These are phyloP conservation scores for Eristalinus aeneus DNA, from an alignment of 2,888 invertebrate genomes.

Conservation along the genomic window DNA sequence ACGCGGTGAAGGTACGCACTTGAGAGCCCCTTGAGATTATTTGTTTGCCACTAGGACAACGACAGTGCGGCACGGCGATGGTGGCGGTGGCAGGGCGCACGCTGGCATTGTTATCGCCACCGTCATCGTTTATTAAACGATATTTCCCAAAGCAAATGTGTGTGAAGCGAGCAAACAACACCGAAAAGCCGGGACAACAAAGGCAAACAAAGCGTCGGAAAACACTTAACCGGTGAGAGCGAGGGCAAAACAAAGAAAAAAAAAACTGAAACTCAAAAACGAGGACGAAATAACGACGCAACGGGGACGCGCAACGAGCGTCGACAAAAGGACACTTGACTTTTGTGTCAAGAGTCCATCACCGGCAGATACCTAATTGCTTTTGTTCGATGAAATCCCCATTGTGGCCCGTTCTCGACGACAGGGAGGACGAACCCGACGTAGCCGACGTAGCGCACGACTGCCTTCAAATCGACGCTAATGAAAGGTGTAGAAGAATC, in stretches of 20 bases:
- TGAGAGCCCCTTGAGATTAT: constrained; percentile 51
- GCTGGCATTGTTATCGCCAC: constrained; percentile 41
- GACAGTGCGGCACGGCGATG: constrained; percentile 3
- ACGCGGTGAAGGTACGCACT: background rate
- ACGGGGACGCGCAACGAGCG: constrained; percentile 34
- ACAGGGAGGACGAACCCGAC: background rate
- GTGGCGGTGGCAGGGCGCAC: background rate
- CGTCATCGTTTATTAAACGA: constrained; percentile 66
- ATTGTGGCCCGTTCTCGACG: background rate
- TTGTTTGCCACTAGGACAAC: constrained; percentile 52
- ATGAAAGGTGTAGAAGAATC: constrained; percentile 58
- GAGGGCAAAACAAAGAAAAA: constrained; percentile 1
- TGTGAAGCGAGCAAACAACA: constrained; percentile 34
- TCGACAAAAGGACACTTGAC: constrained; percentile 68
- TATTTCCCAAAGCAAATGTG: constrained; percentile 56
- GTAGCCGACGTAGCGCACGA: background rate
- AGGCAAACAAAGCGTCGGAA: constrained; percentile 60
- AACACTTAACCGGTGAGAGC: constrained; percentile 47
- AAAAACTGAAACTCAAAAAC: constrained; percentile 22
- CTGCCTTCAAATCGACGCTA: constrained; percentile 34
- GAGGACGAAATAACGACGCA: constrained; percentile 45
- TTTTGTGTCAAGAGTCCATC: constrained; percentile 69
- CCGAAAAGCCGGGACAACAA: constrained; percentile 40
- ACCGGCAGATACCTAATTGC: constrained; percentile 69
- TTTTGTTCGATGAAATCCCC: constrained; percentile 46